Evolutionary conservation across 2,888 invertebrate genomes (phyloP).

Genomic region (Cepaea hortensis): DNA sequence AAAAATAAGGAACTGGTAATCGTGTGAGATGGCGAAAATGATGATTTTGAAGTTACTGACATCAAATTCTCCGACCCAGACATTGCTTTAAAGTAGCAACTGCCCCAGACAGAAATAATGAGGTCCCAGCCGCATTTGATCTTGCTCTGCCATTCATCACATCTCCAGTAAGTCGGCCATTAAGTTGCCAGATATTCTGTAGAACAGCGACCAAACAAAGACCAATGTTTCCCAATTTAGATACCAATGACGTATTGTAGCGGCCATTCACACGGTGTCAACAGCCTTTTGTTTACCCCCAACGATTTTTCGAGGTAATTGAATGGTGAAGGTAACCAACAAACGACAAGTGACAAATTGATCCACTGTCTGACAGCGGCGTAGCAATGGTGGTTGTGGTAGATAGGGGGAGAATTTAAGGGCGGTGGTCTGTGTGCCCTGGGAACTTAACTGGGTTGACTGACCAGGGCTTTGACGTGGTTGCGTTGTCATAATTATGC

Average conservation of each 20-base stretch:
- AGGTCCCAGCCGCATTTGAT: too few relatives aligned
- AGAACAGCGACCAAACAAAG: background rate
- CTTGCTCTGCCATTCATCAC: conserved; percentile 1
- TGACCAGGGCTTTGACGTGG: too few relatives aligned
- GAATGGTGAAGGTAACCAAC: conserved; percentile 4
- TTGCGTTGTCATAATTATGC: too few relatives aligned
- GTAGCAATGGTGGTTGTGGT: background rate
- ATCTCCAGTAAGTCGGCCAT: background rate
- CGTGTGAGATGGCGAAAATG: too few relatives aligned
- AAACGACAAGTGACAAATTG: background rate
- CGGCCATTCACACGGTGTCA: background rate
- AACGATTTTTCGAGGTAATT: conserved; percentile 14
- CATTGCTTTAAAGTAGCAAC: too few relatives aligned
- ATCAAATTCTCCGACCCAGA: too few relatives aligned
- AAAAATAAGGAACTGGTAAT: too few relatives aligned
- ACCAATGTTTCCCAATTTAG: conserved; percentile 14
- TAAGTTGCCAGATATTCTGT: conserved; percentile 13
- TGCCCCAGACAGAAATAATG: too few relatives aligned
- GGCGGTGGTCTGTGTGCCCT: background rate
- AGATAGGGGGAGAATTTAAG: background rate
- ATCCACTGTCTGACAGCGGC: background rate
- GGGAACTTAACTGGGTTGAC: too few relatives aligned
- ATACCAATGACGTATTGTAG: conserved; percentile 11
- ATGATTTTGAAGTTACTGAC: too few relatives aligned
- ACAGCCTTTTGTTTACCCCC: conserved; percentile 4